Evolutionary conservation across 2,113 vertebrate genomes (phyloP).

Genomic region (Camelus bactrianus): DNA sequence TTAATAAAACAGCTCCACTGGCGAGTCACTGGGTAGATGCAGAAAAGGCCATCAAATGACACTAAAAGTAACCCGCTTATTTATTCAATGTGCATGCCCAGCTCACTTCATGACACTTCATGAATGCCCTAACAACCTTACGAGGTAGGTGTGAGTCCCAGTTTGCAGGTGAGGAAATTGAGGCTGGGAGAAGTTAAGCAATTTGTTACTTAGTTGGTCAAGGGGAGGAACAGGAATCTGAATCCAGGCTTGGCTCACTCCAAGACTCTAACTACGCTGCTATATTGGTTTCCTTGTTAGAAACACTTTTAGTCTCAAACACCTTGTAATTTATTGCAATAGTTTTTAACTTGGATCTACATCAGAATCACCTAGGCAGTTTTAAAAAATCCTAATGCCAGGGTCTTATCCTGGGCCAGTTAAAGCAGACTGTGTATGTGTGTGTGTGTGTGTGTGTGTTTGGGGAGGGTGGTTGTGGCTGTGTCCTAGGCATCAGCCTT

Average conservation of each 20-base stretch:
- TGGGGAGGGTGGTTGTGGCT: not conserved
- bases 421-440: not conserved
- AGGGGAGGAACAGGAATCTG: not conserved
- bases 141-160: not conserved
- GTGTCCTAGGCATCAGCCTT: not conserved
- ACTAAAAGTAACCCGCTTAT: not conserved
- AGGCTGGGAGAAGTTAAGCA: not conserved
- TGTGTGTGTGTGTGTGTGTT: not conserved
- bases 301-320: not conserved
- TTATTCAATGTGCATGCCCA: not conserved
- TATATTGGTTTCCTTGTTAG: slow-evolving; percentile 6
- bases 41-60: not conserved
- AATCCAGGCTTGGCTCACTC: not conserved
- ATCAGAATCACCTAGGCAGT: not conserved
- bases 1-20: not conserved
- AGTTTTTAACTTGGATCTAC: not conserved
- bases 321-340: not conserved
- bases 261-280: not conserved
- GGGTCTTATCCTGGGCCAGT: not conserved
- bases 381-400: not conserved
- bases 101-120: slow-evolving; percentile 15
- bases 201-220: not conserved
- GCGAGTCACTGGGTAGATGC: not conserved
- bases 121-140: not conserved
- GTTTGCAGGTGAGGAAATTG: not conserved